Evolutionary conservation across 2,888 invertebrate genomes (phyloP).

Genomic region (Patella depressa): DNA sequence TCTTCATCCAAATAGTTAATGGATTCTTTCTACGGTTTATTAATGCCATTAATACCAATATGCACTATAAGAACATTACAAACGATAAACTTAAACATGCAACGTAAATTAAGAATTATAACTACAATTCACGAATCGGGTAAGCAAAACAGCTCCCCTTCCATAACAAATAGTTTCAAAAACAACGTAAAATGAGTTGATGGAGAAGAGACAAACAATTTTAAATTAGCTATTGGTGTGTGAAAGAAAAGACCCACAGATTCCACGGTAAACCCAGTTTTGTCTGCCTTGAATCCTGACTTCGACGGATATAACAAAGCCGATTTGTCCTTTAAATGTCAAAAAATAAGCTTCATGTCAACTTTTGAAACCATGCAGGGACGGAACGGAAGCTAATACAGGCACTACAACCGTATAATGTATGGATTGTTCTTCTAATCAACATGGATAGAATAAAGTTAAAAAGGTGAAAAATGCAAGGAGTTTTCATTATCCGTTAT

Average conservation of each 20-base stretch:
- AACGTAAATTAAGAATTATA: not conserved
- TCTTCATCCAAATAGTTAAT: not conserved
- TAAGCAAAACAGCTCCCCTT: not conserved
- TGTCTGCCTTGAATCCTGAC: not conserved
- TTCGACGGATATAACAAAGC: not conserved
- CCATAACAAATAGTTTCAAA: not conserved
- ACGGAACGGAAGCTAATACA: not conserved
- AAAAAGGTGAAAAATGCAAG: not conserved
- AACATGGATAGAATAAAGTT: not conserved
- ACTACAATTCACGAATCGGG: not conserved
- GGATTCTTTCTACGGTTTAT: not conserved
- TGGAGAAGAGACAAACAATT: too few relatives aligned
- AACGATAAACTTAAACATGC: not conserved
- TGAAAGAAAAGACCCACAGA: not conserved
- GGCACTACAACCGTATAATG: not conserved
- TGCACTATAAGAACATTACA: not conserved
- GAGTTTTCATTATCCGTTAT: not conserved
- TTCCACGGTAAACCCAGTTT: not conserved
- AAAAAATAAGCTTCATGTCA: not conserved
- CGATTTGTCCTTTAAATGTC: not conserved
- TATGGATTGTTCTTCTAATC: not conserved
- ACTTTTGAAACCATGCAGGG: not conserved
- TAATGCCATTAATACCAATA: not conserved
- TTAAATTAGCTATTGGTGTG: too few relatives aligned
- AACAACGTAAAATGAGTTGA: not conserved